Evolutionary conservation across 2,797 vertebrate species (phyloP).

Genomic region (Danio aesculapii): DNA sequence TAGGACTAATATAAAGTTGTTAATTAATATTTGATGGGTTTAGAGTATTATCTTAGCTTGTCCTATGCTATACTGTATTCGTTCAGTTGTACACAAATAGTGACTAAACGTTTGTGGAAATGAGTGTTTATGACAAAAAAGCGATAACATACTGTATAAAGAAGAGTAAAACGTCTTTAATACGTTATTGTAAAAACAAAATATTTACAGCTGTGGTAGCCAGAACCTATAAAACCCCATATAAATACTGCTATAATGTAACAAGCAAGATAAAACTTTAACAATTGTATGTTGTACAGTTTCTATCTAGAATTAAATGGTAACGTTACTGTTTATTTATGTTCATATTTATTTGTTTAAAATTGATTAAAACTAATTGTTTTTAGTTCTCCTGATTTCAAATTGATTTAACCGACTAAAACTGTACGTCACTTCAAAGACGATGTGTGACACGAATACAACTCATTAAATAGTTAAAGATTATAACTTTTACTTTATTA

Average conservation of each 20-base stretch:
- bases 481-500: background rate
- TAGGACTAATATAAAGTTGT: no score
- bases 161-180: no score
- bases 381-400: background rate
- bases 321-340: background rate
- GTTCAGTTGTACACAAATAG: no score
- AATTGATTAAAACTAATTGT: background rate
- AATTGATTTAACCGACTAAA: background rate
- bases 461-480: background rate
- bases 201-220: background rate
- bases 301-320: background rate
- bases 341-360: no score
- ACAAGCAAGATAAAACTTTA: no score
- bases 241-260: background rate
- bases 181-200: background rate
- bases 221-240: no score
- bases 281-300: background rate
- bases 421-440: background rate
- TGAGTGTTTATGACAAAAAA: no score
- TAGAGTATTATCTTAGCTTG: no score
- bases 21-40: no score
- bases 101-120: no score
- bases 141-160: background rate
- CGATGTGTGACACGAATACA: background rate
- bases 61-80: no score